phyloP scores from a whole-genome alignment of 2,113 vertebrate species.

The Periophthalmus modestus region DNA sequence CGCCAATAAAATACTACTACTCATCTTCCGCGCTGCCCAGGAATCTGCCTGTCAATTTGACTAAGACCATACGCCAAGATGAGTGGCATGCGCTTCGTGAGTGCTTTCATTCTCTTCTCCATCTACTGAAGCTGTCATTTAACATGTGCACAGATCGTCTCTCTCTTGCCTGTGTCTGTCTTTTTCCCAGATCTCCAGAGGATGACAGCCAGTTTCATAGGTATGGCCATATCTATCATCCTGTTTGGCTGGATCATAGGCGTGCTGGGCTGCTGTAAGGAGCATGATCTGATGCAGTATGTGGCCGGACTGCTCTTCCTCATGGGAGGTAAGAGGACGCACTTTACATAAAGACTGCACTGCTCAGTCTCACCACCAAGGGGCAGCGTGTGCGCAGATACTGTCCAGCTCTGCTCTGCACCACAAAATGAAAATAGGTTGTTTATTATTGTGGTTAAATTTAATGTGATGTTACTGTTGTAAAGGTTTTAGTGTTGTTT shows the following conservation, averaged over 20 bases:
- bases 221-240: slow-evolving; percentile 92
- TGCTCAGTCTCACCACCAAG: slow-evolving; percentile 45
- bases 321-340: slow-evolving; percentile 87
- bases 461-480: background rate
- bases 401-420: slow-evolving; percentile 15
- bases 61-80: slow-evolving; percentile 90
- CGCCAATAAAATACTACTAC: slow-evolving; percentile 91
- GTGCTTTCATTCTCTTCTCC: slow-evolving; percentile 49
- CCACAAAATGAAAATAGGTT: slow-evolving; percentile 23
- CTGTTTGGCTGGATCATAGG: slow-evolving; percentile 92
- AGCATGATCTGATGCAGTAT: slow-evolving; percentile 94
- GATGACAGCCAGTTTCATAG: slow-evolving; percentile 93
- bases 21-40: slow-evolving; percentile 86
- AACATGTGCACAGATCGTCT: background rate
- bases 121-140: background rate
- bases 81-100: slow-evolving; percentile 93
- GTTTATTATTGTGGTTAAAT: background rate
- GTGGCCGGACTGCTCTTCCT: slow-evolving; percentile 93
- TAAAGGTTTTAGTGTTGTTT: background rate
- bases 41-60: slow-evolving; percentile 87
- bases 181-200: slow-evolving; percentile 83
- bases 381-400: slow-evolving; percentile 42
- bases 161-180: slow-evolving; percentile 1
- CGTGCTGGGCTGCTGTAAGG: slow-evolving; percentile 88
- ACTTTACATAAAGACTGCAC: slow-evolving; percentile 36